Base-by-base conservation (phyloP, 1,140 invertebrate genomes). In the Scaptodrosophila lebanonensis region DNA sequence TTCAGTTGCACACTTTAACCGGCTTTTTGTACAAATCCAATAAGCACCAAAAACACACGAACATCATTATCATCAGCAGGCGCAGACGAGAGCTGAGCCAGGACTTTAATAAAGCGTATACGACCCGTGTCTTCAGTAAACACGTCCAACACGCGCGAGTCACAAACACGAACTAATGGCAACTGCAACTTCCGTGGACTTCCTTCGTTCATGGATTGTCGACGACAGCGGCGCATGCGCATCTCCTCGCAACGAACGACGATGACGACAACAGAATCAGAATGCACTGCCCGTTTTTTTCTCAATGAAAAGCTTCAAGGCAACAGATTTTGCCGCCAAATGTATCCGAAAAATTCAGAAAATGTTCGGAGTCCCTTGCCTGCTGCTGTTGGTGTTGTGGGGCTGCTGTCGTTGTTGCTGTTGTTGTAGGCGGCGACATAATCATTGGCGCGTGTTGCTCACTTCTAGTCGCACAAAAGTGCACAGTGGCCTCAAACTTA, bases 391-490 rank as follows among this genome's bases (percentile, higher is more conserved):
- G 61, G 16, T 57, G 52, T 25, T 47, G 49, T 54, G 48, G 5
- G 43, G 32, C 1, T 29, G 12, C 5, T 45, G 27, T n/a, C 33
- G 45, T 32, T 57, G 48, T 38, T 67, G 63, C 48, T 54, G 59
- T 58, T 36, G 65, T 68, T 77, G 67, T 79, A 58, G 65, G 54
- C 67, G 56, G 67, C 72, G 72, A 77, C 73, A 77, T 77, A 77
- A 77, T 77, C 73, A 77, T 79, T 63, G 73, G 73, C 73, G 73
- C 75, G 73, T 77, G 73, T 79, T 77, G 73, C 75, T 77, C 73
- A 79, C 73, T 79, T 65, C 59, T 61, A 66, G 75, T 68, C 68
- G n/a, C n/a, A n/a, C n/a, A n/a, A n/a, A n/a, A n/a, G n/a, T n/a
- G n/a, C n/a, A n/a, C n/a, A n/a, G n/a, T n/a, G n/a, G n/a, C n/a